Conservation (phyloP, 2,113 vertebrate species). For the Perognathus longimembris region DNA sequence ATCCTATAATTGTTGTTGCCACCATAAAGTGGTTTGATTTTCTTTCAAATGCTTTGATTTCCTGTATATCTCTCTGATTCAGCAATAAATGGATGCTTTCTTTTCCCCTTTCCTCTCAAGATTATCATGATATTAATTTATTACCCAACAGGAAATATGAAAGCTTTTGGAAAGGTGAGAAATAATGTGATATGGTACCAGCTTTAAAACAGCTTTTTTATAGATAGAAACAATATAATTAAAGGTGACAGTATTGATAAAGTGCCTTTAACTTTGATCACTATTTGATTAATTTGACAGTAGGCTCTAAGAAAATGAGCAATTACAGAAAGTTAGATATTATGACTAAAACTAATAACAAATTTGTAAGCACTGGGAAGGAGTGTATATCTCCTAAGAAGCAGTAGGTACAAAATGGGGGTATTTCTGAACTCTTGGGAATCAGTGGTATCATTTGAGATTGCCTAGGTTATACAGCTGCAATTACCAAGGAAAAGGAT, state of each 20-base stretch:
- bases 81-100: background rate
- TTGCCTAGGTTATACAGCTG: background rate
- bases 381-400: background rate
- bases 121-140: constrained; percentile 25
- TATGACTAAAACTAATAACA: background rate
- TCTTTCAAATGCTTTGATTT: background rate
- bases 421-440: background rate
- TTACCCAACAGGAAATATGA: background rate
- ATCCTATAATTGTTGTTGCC: background rate
- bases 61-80: background rate
- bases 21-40: background rate
- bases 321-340: background rate
- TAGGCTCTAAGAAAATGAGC: constrained; percentile 21
- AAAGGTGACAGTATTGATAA: background rate
- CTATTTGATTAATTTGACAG: background rate
- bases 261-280: background rate
- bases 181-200: background rate
- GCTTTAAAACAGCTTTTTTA: constrained; percentile 20
- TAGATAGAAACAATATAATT: background rate
- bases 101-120: constrained; percentile 16
- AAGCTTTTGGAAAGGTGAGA: background rate
- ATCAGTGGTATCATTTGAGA: background rate
- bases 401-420: too few relatives aligned
- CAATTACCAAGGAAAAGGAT: constrained; percentile 58
- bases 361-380: background rate